Percentiles rank a stretch among this genome's conserved stretches.
Conservation (phyloP, 1,140 invertebrate genomes). For the Lordiphosa collinella region DNA sequence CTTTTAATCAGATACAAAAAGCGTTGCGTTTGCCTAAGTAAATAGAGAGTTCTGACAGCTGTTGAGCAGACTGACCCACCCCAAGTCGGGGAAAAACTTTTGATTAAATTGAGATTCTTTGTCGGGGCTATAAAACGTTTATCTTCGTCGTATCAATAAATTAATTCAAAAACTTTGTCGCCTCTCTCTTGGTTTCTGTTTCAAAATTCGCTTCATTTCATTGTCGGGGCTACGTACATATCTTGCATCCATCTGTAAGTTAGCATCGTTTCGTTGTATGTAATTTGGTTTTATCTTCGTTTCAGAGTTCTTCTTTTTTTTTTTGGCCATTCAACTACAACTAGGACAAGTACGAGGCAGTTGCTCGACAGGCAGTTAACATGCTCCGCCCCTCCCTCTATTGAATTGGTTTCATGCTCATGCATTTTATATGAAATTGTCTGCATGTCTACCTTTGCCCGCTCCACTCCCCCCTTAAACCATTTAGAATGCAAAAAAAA, state of each 20-base stretch:
- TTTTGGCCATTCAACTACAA: conserved; percentile 28
- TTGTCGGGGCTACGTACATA: conserved; percentile 32
- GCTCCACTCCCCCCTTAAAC: conserved; percentile 3
- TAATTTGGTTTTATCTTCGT: conserved; percentile 48
- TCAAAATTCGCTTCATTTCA: conserved; percentile 39
- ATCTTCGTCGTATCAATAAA: conserved; percentile 68
- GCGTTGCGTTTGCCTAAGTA: conserved; percentile 25
- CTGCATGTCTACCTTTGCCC: conserved; percentile 58
- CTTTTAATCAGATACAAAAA: conserved; percentile 51
- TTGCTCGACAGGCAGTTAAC: conserved; percentile 59
- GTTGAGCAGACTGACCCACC: conserved; percentile 24
- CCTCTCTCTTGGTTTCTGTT: conserved; percentile 27
- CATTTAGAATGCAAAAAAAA: conserved; percentile 11
- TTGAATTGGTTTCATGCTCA: conserved; percentile 77
- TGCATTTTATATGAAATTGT: conserved; percentile 78
- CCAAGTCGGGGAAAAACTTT: conserved; percentile 39
- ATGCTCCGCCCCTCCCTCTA: conserved; percentile 21
- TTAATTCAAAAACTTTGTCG: conserved; percentile 76
- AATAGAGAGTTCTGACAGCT: conserved; percentile 24
- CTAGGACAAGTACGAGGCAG: conserved; percentile 62
- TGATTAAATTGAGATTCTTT: conserved; percentile 37
- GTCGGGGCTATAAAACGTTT: conserved; percentile 49
- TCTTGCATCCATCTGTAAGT: conserved; percentile 74
- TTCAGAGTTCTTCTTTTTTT: conserved; percentile 5
- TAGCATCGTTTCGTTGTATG: conserved; percentile 46